Conservation (phyloP, 2,888 invertebrate species). For the Noctua fimbriata region DNA sequence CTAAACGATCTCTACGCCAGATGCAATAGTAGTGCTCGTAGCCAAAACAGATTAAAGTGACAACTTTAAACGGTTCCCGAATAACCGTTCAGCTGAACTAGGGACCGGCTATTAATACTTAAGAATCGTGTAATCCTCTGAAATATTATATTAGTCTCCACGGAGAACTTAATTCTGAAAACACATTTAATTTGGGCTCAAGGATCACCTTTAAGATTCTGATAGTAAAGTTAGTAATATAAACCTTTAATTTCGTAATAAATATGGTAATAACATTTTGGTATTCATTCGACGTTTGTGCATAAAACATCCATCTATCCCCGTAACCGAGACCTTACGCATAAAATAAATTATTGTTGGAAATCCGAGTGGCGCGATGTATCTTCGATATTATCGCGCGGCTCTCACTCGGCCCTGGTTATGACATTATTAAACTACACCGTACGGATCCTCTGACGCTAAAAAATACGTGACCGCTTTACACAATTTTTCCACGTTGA, state of each 20-base stretch:
- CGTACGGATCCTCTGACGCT: conserved; percentile 79
- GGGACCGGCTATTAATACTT: conserved; percentile 57
- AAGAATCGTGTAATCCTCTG: conserved; percentile 53
- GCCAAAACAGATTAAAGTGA: conserved; percentile 54
- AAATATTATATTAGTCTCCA: conserved; percentile 45
- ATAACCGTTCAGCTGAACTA: conserved; percentile 41
- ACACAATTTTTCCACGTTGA: conserved; percentile 84
- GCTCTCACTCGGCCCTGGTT: conserved; percentile 79
- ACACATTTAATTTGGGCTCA: conserved; percentile 13
- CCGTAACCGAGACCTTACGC: conserved; percentile 80
- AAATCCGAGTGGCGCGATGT: conserved; percentile 80
- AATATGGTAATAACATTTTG: conserved; percentile 73
- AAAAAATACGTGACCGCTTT: conserved; percentile 89
- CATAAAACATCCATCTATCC: conserved; percentile 78
- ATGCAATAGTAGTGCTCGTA: conserved; percentile 35
- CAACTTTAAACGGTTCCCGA: conserved; percentile 54
- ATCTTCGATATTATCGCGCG: conserved; percentile 83
- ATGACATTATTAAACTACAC: conserved; percentile 88
- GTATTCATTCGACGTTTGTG: conserved; percentile 78
- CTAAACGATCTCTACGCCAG: conserved; percentile 18
- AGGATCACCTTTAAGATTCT: background rate
- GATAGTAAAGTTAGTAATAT: conserved; percentile 9
- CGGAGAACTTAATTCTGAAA: conserved; percentile 19
- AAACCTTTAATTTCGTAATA: conserved; percentile 48
- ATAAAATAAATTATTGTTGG: conserved; percentile 85